A percentile compares a stretch with the other conserved stretches of the same genome.
Evolutionary conservation across 1,140 invertebrate species (phyloP).

Genomic region (Leguminivora glycinivorella): DNA sequence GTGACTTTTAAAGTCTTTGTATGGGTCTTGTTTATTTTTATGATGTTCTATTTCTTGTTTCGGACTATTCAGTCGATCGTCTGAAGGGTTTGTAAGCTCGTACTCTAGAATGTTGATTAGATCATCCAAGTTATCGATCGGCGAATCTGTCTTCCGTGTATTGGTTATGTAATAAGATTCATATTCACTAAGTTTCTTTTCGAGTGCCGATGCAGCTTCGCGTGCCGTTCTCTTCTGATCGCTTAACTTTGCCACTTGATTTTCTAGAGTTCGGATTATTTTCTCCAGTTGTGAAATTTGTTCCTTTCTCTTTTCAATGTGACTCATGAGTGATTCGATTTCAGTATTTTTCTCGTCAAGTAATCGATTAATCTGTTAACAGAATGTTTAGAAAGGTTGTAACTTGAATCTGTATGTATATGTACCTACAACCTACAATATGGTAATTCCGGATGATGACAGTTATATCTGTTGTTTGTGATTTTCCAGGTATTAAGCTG

Average conservation of each 20-base stretch:
- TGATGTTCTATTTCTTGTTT: conserved; percentile 31
- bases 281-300: conserved; percentile 65
- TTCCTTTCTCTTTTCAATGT: conserved; percentile 58
- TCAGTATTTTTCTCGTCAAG: conserved; percentile 57
- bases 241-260: conserved; percentile 49
- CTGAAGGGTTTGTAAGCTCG: conserved; percentile 53
- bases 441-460: no score
- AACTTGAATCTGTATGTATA: no score
- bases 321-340: conserved; percentile 52
- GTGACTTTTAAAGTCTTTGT: conserved; percentile 33
- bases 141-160: conserved; percentile 39
- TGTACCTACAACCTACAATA: no score
- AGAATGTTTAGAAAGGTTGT: conserved; percentile 15
- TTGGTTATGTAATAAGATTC: conserved; percentile 40
- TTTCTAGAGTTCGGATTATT: conserved; percentile 63
- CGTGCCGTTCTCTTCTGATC: conserved; percentile 53
- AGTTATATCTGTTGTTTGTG: no score
- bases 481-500: no score
- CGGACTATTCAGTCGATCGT: conserved; percentile 35
- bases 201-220: conserved; percentile 51
- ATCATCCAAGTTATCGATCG: conserved; percentile 55
- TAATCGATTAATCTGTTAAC: conserved; percentile 49
- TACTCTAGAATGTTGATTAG: conserved; percentile 67
- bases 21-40: conserved; percentile 26
- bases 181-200: conserved; percentile 50